Conservation (phyloP, 2,888 invertebrate species). For the Stegana nigrithorax region DNA sequence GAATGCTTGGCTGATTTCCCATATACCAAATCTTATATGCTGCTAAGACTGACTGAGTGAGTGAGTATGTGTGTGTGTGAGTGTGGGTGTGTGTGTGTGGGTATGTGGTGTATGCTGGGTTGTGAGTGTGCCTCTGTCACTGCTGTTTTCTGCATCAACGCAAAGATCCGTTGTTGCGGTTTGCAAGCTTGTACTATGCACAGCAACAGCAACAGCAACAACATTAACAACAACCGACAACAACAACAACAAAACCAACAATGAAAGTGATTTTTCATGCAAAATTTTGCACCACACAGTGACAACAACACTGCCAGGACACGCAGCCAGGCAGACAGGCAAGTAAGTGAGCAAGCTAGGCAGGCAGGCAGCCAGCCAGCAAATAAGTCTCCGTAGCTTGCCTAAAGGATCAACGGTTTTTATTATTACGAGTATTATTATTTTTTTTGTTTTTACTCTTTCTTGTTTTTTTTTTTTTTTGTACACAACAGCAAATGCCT, state of each 20-base stretch:
- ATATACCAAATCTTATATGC: slow-evolving; percentile 8
- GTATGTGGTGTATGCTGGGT: background rate
- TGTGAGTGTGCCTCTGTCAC: background rate
- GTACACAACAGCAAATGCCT: too few species aligned
- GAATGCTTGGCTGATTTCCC: slow-evolving; percentile 2
- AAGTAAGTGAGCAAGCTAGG: background rate
- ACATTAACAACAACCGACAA: background rate
- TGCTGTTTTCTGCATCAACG: background rate
- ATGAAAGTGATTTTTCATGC: background rate
- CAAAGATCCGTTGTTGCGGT: background rate
- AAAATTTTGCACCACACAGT: background rate
- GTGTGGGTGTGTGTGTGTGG: background rate
- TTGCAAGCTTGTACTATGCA: background rate
- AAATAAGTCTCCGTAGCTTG: too few species aligned
- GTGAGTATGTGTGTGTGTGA: background rate
- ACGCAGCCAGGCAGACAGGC: too few species aligned
- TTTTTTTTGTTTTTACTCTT: too few species aligned
- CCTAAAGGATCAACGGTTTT: too few species aligned
- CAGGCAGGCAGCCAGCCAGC: background rate
- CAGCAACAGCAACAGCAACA: background rate
- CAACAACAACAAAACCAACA: too few species aligned
- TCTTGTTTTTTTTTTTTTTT: too few species aligned
- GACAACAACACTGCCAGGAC: too few species aligned
- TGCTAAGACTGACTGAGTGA: background rate
- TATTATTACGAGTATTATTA: too few species aligned